phyloP scores from a whole-genome alignment of 30 jellyfish, hydroid and myxozoan genomes.

The Chrysaora quinquecirrha region DNA sequence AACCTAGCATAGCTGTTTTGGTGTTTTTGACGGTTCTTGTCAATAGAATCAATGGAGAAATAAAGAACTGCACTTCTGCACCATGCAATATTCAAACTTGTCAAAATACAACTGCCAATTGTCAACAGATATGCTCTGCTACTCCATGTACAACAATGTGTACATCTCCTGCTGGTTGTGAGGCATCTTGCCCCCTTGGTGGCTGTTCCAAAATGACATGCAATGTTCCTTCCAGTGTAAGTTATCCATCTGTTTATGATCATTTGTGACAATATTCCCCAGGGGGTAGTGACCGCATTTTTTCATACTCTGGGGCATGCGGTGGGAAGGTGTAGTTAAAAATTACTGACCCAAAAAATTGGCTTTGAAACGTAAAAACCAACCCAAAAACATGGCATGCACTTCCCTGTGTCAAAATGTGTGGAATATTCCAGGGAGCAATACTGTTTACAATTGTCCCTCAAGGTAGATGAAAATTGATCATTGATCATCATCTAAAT shows the following conservation, averaged over 20 bases:
- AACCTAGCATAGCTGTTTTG: too few relatives aligned
- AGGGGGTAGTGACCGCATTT: not conserved
- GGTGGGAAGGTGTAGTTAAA: too few relatives aligned
- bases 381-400: not conserved
- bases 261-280: not conserved
- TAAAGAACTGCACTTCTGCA: constrained; percentile 16
- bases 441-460: too few relatives aligned
- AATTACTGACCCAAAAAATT: too few relatives aligned
- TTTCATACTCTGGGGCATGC: too few relatives aligned
- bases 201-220: constrained; percentile 26
- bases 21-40: too few relatives aligned
- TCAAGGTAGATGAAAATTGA: too few relatives aligned
- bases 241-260: not conserved
- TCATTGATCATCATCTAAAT: too few relatives aligned
- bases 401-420: too few relatives aligned
- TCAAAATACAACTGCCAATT: not conserved
- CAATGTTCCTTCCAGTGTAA: not conserved
- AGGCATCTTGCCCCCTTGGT: not conserved
- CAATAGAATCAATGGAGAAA: not conserved
- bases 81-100: constrained; percentile 20
- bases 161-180: constrained; percentile 16
- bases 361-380: too few relatives aligned
- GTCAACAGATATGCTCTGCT: constrained; percentile 20
- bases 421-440: too few relatives aligned
- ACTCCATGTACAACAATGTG: constrained; percentile 24